A percentile compares a stretch with the other conserved stretches of the same genome.
phyloP scores from a whole-genome alignment of 2,113 vertebrate species.

The Crypturellus undulatus region DNA sequence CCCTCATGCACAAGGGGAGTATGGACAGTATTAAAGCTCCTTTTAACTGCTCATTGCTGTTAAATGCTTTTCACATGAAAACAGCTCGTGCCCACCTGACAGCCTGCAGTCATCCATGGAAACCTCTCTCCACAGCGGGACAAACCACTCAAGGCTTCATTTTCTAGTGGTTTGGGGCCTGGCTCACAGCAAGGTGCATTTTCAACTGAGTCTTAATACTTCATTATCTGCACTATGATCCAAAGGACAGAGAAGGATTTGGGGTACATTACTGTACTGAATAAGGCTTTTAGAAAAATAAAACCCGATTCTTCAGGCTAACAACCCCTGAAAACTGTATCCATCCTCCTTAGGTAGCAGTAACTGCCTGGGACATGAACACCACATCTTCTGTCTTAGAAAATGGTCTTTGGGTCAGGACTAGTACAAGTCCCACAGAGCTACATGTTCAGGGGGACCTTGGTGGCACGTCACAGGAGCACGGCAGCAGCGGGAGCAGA shows the following conservation, averaged over 20 bases:
- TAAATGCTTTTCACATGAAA: not conserved
- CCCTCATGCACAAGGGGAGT: not conserved
- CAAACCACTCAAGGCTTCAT: not conserved
- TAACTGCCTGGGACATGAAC: not conserved
- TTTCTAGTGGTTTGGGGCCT: not conserved
- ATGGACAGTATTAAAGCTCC: not conserved
- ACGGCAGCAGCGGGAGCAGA: not conserved
- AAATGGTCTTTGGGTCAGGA: not conserved
- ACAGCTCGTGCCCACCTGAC: not conserved
- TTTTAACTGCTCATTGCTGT: not conserved
- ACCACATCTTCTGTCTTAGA: accelerated
- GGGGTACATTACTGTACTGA: not conserved
- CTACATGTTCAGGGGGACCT: not conserved
- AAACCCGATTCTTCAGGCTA: not conserved
- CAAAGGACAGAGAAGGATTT: not conserved
- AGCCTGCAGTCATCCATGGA: not conserved
- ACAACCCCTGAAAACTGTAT: not conserved
- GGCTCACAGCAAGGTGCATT: not conserved
- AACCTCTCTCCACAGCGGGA: not conserved
- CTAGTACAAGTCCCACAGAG: not conserved
- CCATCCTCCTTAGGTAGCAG: not conserved
- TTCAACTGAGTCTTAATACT: not conserved
- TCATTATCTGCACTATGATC: not conserved
- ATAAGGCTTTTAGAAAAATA: not conserved
- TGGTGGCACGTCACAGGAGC: not conserved